Evolutionary conservation across 2,113 vertebrate species (phyloP).

Genomic region (Hystrix brachyura): DNA sequence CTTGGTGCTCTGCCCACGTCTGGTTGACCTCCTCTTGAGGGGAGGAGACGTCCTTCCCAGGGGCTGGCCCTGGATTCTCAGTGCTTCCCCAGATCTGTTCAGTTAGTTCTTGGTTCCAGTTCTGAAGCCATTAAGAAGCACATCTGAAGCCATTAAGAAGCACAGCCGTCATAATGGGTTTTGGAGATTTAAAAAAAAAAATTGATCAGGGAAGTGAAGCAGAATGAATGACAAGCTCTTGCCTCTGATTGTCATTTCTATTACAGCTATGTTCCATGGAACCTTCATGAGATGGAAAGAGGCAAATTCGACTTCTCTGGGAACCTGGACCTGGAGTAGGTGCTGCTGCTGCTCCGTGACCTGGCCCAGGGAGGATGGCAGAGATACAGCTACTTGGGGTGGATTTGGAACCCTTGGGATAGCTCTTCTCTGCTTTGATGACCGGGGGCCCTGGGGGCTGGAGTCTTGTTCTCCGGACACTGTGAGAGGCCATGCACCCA

Average conservation of each 20-base stretch:
- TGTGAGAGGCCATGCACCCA: background rate
- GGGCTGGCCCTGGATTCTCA: background rate
- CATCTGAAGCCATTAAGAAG: background rate
- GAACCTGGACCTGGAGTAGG: slow-evolving; percentile 94
- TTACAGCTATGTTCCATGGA: slow-evolving; percentile 92
- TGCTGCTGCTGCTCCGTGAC: slow-evolving; percentile 28
- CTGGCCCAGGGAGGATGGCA: background rate
- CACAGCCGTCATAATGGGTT: background rate
- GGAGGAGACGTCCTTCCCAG: too few species aligned
- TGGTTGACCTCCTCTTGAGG: background rate
- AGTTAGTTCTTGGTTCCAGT: background rate
- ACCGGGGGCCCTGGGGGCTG: background rate
- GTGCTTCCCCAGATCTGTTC: background rate
- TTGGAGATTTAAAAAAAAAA: background rate
- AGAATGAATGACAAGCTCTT: background rate
- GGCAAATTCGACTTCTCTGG: slow-evolving; percentile 92
- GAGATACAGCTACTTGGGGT: background rate
- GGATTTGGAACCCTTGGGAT: rapidly evolving
- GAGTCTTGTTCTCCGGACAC: background rate
- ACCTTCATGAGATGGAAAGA: slow-evolving; percentile 94
- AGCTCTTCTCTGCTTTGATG: background rate
- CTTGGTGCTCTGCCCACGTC: too few species aligned
- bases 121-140: background rate
- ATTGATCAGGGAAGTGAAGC: background rate
- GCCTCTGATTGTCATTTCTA: background rate